Conservation (phyloP, 1,140 invertebrate genomes). For the Capitella teleta region DNA sequence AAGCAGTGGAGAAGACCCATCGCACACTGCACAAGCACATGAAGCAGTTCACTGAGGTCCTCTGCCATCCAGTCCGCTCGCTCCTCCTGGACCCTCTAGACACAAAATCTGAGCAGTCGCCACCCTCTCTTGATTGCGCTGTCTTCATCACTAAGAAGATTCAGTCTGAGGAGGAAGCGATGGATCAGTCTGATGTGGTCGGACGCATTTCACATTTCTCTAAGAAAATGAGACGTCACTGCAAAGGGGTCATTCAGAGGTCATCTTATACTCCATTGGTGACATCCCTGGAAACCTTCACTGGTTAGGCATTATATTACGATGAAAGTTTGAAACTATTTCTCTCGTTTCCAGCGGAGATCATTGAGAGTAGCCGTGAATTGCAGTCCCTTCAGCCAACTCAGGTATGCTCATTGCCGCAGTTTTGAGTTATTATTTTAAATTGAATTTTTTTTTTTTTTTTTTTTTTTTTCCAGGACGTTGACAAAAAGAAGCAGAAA, state of each 20-base stretch:
- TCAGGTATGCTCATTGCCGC: conserved; percentile 16
- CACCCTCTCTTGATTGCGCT: too few species aligned
- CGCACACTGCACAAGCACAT: conserved; percentile 74
- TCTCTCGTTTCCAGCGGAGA: conserved; percentile 18
- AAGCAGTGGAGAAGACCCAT: conserved; percentile 73
- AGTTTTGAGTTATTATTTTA: neutral
- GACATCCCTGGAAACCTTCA: too few species aligned
- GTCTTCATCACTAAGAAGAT: too few species aligned
- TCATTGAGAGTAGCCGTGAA: conserved; percentile 31
- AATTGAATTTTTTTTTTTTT: conserved; percentile 3
- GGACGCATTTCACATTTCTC: too few species aligned
- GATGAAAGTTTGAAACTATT: too few species aligned
- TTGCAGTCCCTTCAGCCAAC: conserved; percentile 53
- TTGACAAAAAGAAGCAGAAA: conserved; percentile 63
- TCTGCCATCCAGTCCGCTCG: conserved; percentile 1
- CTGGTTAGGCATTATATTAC: too few species aligned
- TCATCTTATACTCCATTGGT: too few species aligned
- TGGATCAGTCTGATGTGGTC: too few species aligned
- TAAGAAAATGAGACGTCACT: too few species aligned
- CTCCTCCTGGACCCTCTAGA: conserved; percentile 4
- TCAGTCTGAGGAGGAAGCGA: too few species aligned
- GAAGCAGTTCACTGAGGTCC: conserved; percentile 57
- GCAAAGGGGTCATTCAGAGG: too few species aligned
- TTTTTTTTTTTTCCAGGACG: conserved; percentile 37
- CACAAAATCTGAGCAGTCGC: neutral